Percentiles rank a stretch among this genome's conserved stretches.
These are phyloP conservation scores for Chymomyza procnemis DNA, from an alignment of 2,888 invertebrate genomes.

Conservation along the genomic window DNA sequence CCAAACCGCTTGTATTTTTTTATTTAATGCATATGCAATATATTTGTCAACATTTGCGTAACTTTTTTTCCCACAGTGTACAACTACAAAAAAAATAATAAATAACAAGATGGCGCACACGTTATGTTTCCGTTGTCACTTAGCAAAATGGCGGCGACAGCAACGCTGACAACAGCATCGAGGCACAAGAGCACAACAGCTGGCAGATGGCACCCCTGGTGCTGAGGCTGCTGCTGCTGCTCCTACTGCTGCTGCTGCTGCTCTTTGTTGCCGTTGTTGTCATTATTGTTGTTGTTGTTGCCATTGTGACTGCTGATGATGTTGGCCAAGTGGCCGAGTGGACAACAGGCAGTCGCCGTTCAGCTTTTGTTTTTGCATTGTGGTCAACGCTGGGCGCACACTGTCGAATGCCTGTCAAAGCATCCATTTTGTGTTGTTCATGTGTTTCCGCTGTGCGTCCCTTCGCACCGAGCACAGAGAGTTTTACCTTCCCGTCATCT, in stretches of 20 bases:
- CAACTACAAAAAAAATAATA: not conserved
- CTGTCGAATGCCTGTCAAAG: slow-evolving; percentile 55
- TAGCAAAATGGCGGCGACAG: slow-evolving; percentile 3
- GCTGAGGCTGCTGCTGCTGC: not conserved
- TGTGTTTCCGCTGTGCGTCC: not conserved
- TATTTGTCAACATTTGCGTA: too few relatives aligned
- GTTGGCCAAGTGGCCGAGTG: slow-evolving; percentile 1
- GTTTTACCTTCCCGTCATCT: not conserved
- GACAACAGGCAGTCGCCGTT: not conserved
- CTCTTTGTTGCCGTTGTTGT: slow-evolving; percentile 10
- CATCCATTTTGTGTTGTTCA: not conserved
- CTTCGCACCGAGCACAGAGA: not conserved
- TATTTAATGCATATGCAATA: too few relatives aligned
- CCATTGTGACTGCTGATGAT: not conserved
- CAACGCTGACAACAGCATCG: not conserved
- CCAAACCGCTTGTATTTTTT: too few relatives aligned
- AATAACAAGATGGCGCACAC: not conserved
- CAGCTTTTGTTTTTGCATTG: slow-evolving; percentile 12
- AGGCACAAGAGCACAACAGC: not conserved
- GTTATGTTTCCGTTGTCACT: slow-evolving; percentile 3
- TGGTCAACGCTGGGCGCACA: slow-evolving; percentile 44
- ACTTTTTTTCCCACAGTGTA: not conserved
- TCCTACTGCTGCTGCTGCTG: not conserved
- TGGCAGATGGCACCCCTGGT: not conserved
- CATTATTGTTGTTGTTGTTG: slow-evolving; percentile 4